phyloP scores from a whole-genome alignment of 2,888 invertebrate genomes.

The Drosophila gaucha region DNA sequence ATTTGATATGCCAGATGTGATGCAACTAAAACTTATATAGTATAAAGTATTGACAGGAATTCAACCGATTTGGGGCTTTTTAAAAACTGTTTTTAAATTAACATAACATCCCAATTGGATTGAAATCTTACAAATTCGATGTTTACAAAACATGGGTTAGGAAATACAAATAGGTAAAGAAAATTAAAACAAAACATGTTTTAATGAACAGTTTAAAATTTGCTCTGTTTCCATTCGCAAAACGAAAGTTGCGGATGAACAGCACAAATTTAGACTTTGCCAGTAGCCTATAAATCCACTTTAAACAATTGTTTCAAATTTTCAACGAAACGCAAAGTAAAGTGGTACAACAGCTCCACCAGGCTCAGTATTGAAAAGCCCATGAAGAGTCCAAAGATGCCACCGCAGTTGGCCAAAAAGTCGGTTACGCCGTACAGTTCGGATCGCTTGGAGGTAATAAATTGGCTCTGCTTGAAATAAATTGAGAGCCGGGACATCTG shows the following conservation, averaged over 20 bases:
- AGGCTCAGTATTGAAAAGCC: constrained; percentile 83
- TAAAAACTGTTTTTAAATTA: too few species aligned
- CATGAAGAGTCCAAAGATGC: constrained; percentile 86
- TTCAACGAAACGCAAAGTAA: constrained; percentile 79
- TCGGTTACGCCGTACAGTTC: constrained; percentile 89
- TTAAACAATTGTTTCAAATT: constrained; percentile 61
- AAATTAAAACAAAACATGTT: too few species aligned
- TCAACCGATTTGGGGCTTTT: too few species aligned
- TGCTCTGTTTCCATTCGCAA: constrained; percentile 20
- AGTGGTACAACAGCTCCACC: constrained; percentile 86
- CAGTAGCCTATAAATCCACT: constrained; percentile 1
- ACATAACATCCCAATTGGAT: too few species aligned
- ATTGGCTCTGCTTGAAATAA: constrained; percentile 90
- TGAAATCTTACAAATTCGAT: too few species aligned
- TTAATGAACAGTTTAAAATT: too few species aligned
- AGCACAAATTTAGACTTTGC: not conserved
- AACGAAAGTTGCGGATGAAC: constrained; percentile 13
- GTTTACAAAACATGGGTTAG: too few species aligned
- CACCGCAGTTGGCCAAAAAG: constrained; percentile 89
- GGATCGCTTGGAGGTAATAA: constrained; percentile 88
- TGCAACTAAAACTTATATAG: too few species aligned
- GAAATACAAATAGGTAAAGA: too few species aligned
- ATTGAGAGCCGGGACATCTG: constrained; percentile 87
- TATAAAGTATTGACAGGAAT: too few species aligned
- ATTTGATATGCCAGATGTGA: too few species aligned